Percentiles rank a stretch among this genome's conserved stretches.
Conservation (phyloP, 2,888 invertebrate species). For the Sarcophaga variegata region DNA sequence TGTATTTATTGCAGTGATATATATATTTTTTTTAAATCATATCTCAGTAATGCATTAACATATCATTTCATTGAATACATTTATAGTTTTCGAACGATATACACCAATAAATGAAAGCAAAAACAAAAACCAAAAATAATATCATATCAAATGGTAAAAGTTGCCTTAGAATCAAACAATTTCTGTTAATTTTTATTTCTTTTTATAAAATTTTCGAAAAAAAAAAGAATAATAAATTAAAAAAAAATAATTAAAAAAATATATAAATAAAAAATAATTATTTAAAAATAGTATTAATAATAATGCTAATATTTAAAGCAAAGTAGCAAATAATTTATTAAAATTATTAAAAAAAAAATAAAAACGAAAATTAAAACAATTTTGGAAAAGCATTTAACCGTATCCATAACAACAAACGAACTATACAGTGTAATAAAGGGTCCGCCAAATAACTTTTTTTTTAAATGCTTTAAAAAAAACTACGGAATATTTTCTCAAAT, state of each 20-base stretch:
- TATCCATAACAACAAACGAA: not conserved
- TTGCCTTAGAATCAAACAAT: constrained; percentile 80
- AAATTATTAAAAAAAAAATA: not conserved
- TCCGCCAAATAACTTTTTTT: too few species aligned
- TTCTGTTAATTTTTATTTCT: constrained; percentile 66
- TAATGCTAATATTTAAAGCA: constrained; percentile 32
- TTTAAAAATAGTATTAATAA: too few species aligned
- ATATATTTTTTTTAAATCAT: not conserved
- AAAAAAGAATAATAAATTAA: constrained; percentile 55
- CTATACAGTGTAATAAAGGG: not conserved
- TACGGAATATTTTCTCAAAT: too few species aligned
- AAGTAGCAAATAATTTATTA: constrained; percentile 51
- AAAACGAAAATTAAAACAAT: constrained; percentile 69
- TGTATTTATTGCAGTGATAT: too few species aligned
- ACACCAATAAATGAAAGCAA: constrained; percentile 53
- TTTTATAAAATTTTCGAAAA: constrained; percentile 66
- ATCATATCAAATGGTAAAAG: constrained; percentile 81
- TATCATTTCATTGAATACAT: constrained; percentile 30
- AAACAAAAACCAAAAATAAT: constrained; percentile 12
- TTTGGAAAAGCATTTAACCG: constrained; percentile 76
- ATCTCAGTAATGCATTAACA: not conserved
- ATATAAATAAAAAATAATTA: not conserved
- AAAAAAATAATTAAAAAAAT: not conserved
- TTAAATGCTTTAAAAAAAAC: too few species aligned
- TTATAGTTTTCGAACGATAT: constrained; percentile 60